Conservation (phyloP, 2,113 vertebrate genomes). For the Percopsis transmontana region DNA sequence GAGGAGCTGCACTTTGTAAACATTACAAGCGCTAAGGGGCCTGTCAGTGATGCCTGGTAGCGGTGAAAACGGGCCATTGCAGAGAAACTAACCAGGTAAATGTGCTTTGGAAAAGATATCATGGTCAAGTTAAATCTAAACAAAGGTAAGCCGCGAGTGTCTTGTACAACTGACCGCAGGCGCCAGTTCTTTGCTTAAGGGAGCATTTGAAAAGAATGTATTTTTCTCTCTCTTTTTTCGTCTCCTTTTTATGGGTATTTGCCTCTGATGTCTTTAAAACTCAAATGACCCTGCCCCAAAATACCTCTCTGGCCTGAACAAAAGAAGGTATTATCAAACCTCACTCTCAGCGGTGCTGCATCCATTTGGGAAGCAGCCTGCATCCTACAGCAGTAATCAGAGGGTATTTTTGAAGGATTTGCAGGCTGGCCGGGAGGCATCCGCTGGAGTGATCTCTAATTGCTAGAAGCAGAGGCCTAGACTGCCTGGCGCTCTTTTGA, state of each 20-base stretch:
- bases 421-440: constrained; percentile 77
- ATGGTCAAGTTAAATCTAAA: constrained; percentile 35
- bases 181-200: constrained; percentile 15
- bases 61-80: constrained; percentile 33
- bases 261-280: constrained; percentile 55
- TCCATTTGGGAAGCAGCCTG: constrained; percentile 78
- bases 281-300: constrained; percentile 53
- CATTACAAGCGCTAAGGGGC: constrained; percentile 25
- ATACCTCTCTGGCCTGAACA: constrained; percentile 58
- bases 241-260: constrained; percentile 39
- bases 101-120: constrained; percentile 21
- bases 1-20: constrained; percentile 56
- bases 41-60: constrained; percentile 33
- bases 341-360: constrained; percentile 67
- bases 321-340: constrained; percentile 71
- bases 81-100: constrained; percentile 32
- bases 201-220: constrained; percentile 10
- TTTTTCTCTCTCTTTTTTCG: constrained; percentile 3
- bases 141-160: constrained; percentile 10
- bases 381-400: constrained; percentile 79
- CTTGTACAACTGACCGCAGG: constrained; percentile 7
- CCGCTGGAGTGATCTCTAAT: constrained; percentile 79
- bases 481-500: constrained; percentile 76
- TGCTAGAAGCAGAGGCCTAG: constrained; percentile 75
- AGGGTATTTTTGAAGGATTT: constrained; percentile 79